Conservation (phyloP, 2,888 invertebrate genomes). For the Augiades crinisus region DNA sequence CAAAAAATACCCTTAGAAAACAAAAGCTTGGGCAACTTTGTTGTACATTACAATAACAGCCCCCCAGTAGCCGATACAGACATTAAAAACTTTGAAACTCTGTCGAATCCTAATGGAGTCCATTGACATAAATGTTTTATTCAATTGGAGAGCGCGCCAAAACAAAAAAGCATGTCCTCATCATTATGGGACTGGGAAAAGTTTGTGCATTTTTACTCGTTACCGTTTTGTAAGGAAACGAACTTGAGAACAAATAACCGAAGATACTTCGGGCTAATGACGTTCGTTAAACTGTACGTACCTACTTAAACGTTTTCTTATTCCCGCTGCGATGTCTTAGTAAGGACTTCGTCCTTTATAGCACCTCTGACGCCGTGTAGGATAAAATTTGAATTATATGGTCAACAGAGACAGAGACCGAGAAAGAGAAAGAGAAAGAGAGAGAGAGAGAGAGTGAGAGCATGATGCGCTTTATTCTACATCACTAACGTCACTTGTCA, state of each 20-base stretch:
- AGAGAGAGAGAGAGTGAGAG: no score
- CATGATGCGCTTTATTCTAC: no score
- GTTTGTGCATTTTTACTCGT: slow-evolving; percentile 64
- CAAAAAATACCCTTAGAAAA: neutral
- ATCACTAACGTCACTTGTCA: no score
- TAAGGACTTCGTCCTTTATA: no score
- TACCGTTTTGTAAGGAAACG: slow-evolving; percentile 11
- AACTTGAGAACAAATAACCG: slow-evolving; percentile 9
- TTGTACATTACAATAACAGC: slow-evolving; percentile 22
- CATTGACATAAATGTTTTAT: slow-evolving; percentile 79
- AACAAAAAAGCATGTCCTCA: slow-evolving; percentile 73
- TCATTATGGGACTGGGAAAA: slow-evolving; percentile 67
- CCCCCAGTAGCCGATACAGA: slow-evolving; percentile 27
- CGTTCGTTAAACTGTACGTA: slow-evolving; percentile 1
- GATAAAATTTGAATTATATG: no score
- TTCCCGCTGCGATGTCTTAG: no score
- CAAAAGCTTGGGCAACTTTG: slow-evolving; percentile 15
- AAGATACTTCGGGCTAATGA: slow-evolving; percentile 1
- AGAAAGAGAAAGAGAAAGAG: no score
- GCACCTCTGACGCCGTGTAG: no score
- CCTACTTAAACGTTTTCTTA: no score
- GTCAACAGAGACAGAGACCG: no score
- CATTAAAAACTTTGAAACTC: slow-evolving; percentile 56
- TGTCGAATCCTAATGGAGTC: slow-evolving; percentile 69
- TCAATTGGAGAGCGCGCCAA: slow-evolving; percentile 71